Conservation (phyloP, 92 coral and sea anemone species). For the Porites cylindrica region DNA sequence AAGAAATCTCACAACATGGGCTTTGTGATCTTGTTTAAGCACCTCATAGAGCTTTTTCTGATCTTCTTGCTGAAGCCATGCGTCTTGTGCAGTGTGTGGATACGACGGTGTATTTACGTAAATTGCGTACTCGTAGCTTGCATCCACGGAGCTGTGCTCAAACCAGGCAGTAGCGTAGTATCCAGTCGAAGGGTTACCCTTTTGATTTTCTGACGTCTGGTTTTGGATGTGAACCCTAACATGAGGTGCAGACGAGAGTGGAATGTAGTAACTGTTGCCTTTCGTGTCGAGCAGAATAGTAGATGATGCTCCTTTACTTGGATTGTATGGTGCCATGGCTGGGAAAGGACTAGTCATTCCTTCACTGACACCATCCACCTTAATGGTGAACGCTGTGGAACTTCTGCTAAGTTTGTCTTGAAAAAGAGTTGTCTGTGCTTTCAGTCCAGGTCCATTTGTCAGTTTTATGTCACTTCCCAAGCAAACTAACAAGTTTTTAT, state of each 20-base stretch:
- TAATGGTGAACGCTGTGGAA: conserved; percentile 12
- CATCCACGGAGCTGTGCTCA: conserved; percentile 51
- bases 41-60: conserved; percentile 28
- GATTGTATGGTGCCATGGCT: neutral
- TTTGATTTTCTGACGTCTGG: conserved; percentile 24
- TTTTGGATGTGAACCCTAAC: conserved; percentile 47
- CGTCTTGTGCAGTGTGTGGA: conserved; percentile 16
- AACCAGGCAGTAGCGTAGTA: conserved; percentile 67
- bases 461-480: conserved; percentile 70
- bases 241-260: conserved; percentile 19
- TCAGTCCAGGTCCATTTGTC: conserved; percentile 22
- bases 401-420: conserved; percentile 63
- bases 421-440: conserved; percentile 75
- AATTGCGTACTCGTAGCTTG: conserved; percentile 46
- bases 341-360: conserved; percentile 13
- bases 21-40: conserved; percentile 18
- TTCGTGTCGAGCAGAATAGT: conserved; percentile 58
- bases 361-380: conserved; percentile 41
- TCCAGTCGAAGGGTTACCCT: conserved; percentile 21
- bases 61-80: neutral
- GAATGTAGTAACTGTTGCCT: conserved; percentile 71
- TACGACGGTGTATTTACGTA: conserved; percentile 22
- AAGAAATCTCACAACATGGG: conserved; percentile 40
- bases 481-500: conserved; percentile 64
- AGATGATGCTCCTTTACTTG: neutral